Conservation (phyloP, 2,113 vertebrate species). For the Lophura nycthemera region DNA sequence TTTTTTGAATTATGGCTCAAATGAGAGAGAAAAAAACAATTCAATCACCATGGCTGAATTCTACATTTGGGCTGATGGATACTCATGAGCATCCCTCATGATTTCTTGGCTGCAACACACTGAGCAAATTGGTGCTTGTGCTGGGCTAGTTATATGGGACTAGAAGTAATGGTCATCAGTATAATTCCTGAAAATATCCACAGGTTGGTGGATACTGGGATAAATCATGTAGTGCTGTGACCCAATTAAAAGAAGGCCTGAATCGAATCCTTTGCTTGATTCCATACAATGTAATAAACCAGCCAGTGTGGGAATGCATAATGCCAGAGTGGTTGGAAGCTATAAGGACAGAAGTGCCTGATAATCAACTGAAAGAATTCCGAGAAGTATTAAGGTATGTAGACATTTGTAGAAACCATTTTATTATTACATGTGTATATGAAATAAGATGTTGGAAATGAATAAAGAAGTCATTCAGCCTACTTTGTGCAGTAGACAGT, state of each 20-base stretch:
- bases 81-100: not conserved
- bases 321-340: conserved; percentile 99
- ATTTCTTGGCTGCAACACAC: not conserved
- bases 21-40: not conserved
- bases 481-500: not conserved
- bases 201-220: conserved; percentile 99
- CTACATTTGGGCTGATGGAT: not conserved
- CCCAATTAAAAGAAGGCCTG: conserved; percentile 96
- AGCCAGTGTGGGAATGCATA: conserved; percentile 96
- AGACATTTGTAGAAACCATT: not conserved
- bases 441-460: not conserved
- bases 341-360: conserved; percentile 95
- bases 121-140: not conserved
- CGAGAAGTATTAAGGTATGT: conserved; percentile 95
- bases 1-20: not conserved
- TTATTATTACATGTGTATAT: not conserved
- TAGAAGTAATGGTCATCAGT: not conserved
- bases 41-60: not conserved
- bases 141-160: not conserved
- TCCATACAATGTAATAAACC: conserved; percentile 97
- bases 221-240: conserved; percentile 95
- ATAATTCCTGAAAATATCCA: conserved; percentile 27
- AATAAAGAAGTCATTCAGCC: not conserved
- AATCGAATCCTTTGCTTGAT: conserved; percentile 97
- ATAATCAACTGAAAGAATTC: conserved; percentile 95